Base-by-base conservation (phyloP, 2,113 vertebrate genomes). In the Phyllopteryx taeniolatus region DNA sequence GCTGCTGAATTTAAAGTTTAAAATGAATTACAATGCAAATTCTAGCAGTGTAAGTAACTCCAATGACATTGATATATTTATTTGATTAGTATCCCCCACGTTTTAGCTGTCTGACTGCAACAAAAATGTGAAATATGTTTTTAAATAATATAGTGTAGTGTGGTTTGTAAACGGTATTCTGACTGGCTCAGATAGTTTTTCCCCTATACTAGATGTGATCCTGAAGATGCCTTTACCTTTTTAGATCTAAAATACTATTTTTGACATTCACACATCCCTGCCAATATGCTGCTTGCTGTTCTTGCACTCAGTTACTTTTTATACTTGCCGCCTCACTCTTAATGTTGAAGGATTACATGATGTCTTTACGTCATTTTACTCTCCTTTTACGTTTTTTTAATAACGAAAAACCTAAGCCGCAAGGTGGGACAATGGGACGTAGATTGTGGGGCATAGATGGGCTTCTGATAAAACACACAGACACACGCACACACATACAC, bases 351-450 rank as follows among this genome's bases (percentile, higher is more conserved):
- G 92, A 91, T 90, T 27, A 92, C 92, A 92, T 91, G 89, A 85
- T 89, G 86, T 85, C 89, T 85, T 89, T 90, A 90, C 91, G 89
- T 91, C 88, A 86, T 88, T 90, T 89, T 91, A 90, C 89, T 91
- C 89, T 91, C 82, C 85, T 88, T 91, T 89, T 90, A 91, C 91
- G 91, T 92, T 93, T 39, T 92, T 93, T 93, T 93, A 93, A 92
- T 91, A 88, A 92, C 88, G 92, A 84, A 87, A 81, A 81, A 79
- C 82, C 77, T 49, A 83, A 87, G 35, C 35, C 35, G 5, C 35
- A 39, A 85, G 89, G 89, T 88, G 87, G 89, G 86, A 85, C 83
- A 20, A 39, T 20, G 43, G 75, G 78, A 80, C 80, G 77, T 15
- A 79, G 87, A 83, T 79, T 80, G 86, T 46, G 44, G 53, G 8